Conservation (phyloP, 2,888 invertebrate genomes). For the Tenodera sinensis region DNA sequence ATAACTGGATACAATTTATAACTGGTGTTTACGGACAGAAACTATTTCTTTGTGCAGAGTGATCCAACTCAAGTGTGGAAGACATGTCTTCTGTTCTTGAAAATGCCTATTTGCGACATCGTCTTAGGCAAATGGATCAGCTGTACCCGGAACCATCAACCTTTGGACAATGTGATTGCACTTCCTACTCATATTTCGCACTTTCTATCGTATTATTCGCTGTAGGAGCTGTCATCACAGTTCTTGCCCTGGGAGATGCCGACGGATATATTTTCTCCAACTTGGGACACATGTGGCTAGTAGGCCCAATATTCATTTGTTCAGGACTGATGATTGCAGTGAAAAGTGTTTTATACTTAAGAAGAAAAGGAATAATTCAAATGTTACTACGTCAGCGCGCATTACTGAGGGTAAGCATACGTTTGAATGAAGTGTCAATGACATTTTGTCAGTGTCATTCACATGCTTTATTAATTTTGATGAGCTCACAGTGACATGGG, state of each 20-base stretch:
- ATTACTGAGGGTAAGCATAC: conserved; percentile 55
- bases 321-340: conserved; percentile 66
- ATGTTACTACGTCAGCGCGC: conserved; percentile 62
- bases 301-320: conserved; percentile 64
- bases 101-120: conserved; percentile 34
- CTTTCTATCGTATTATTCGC: conserved; percentile 60
- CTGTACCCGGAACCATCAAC: conserved; percentile 39
- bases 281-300: conserved; percentile 65
- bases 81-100: conserved; percentile 33
- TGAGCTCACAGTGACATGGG: background rate
- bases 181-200: conserved; percentile 62
- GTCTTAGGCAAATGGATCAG: conserved; percentile 35
- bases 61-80: background rate
- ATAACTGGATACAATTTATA: background rate
- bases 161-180: conserved; percentile 63
- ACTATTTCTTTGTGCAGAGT: background rate
- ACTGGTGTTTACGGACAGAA: background rate
- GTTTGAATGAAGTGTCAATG: background rate
- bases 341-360: conserved; percentile 62
- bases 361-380: conserved; percentile 62
- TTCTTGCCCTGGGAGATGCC: conserved; percentile 57
- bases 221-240: conserved; percentile 61
- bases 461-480: background rate
- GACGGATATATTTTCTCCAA: conserved; percentile 55
- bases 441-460: background rate